Evolutionary conservation across 2,888 invertebrate species (phyloP).

Genomic region (Steinernema carpocapsae): DNA sequence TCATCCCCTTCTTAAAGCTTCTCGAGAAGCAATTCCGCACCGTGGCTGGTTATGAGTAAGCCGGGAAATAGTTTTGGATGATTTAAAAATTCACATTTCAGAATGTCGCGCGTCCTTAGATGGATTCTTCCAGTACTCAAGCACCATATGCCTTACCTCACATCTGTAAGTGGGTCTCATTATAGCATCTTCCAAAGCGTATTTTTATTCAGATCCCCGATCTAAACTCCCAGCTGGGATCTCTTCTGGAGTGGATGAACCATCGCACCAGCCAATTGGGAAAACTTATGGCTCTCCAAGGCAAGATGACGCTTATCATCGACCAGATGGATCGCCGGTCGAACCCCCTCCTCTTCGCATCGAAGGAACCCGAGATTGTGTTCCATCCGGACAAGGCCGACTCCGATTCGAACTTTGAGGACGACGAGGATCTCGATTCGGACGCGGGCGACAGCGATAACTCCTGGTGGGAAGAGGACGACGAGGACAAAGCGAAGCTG

Average conservation of each 20-base stretch:
- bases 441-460: slow-evolving; percentile 35
- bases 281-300: slow-evolving; percentile 38
- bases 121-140: slow-evolving; percentile 10
- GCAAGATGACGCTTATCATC: slow-evolving; percentile 39
- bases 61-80: neutral
- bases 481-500: slow-evolving; percentile 35
- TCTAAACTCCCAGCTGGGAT: slow-evolving; percentile 41
- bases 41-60: slow-evolving; percentile 23
- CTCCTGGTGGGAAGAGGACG: slow-evolving; percentile 33
- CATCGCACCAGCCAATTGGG: slow-evolving; percentile 42
- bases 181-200: neutral
- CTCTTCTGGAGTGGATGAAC: slow-evolving; percentile 40
- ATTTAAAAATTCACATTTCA: slow-evolving; percentile 7
- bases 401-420: slow-evolving; percentile 35
- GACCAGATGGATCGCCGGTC: slow-evolving; percentile 44
- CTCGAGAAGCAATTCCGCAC: slow-evolving; percentile 39
- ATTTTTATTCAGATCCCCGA: slow-evolving; percentile 1
- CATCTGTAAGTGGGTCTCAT: neutral
- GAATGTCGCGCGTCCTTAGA: slow-evolving; percentile 8
- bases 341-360: slow-evolving; percentile 36
- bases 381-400: slow-evolving; percentile 41
- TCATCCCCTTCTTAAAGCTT: slow-evolving; percentile 41
- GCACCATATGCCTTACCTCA: slow-evolving; percentile 33
- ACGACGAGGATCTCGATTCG: slow-evolving; percentile 36
- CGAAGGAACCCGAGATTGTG: slow-evolving; percentile 40